Conservation (phyloP, 1,140 invertebrate species). For the Drosophila sproati region DNA sequence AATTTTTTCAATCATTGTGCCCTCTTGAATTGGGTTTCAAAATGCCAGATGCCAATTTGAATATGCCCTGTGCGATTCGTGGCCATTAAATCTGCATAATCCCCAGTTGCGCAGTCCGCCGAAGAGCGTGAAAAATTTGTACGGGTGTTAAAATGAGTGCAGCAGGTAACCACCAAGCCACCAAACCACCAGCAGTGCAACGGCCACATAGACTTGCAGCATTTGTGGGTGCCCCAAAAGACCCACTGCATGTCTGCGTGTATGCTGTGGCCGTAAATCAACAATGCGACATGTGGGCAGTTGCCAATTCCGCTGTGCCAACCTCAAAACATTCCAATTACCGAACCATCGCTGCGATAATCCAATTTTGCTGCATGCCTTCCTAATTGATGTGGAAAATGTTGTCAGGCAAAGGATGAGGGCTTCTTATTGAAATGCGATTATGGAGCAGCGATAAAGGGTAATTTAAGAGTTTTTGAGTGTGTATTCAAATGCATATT, state of each 20-base stretch:
- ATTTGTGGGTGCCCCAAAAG: slow-evolving; percentile 24
- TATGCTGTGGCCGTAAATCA: slow-evolving; percentile 33
- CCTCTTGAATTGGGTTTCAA: slow-evolving; percentile 14
- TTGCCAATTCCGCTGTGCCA: slow-evolving; percentile 18
- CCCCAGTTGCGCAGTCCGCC: slow-evolving; percentile 1
- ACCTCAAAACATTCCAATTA: slow-evolving; percentile 50
- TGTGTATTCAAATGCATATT: background rate
- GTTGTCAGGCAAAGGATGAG: background rate
- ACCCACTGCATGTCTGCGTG: background rate
- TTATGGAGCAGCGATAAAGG: background rate
- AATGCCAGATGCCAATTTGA: slow-evolving; percentile 30
- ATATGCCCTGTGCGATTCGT: slow-evolving; percentile 18
- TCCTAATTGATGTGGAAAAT: slow-evolving; percentile 33
- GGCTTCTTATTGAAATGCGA: background rate
- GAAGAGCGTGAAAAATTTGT: slow-evolving; percentile 29
- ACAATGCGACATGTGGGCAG: slow-evolving; percentile 48
- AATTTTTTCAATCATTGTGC: slow-evolving; percentile 64
- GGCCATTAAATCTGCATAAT: slow-evolving; percentile 38
- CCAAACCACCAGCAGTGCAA: slow-evolving; percentile 19
- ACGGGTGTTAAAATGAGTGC: slow-evolving; percentile 29
- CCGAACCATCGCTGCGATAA: slow-evolving; percentile 9
- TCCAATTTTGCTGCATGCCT: slow-evolving; percentile 34
- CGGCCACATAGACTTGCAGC: slow-evolving; percentile 12
- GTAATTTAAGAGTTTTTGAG: background rate
- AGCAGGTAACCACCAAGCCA: slow-evolving; percentile 14